Conservation (phyloP, 1,140 invertebrate genomes). For the Lamellibrachia luymesi region DNA sequence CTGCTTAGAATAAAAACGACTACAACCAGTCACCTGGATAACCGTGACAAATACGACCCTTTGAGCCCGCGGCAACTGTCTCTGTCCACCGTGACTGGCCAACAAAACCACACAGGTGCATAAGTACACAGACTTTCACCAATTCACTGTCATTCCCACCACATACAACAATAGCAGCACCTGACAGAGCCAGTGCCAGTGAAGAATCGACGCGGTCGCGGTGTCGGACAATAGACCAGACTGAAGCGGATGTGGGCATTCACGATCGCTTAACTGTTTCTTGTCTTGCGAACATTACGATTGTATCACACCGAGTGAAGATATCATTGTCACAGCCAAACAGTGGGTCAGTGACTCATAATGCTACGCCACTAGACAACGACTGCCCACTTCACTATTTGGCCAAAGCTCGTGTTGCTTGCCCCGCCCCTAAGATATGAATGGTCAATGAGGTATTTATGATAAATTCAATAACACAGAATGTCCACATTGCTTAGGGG, state of each 20-base stretch:
- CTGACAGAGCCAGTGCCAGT: background rate
- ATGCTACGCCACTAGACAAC: background rate
- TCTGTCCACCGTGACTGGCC: background rate
- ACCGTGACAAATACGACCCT: background rate
- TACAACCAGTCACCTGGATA: background rate
- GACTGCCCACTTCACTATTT: background rate
- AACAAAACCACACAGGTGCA: background rate
- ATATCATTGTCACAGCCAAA: background rate
- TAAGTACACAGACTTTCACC: background rate
- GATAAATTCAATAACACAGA: background rate
- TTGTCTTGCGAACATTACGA: slow-evolving; percentile 4
- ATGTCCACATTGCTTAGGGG: background rate
- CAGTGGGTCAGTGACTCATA: background rate
- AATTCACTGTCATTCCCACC: background rate
- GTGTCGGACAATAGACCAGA: background rate
- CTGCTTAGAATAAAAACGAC: background rate
- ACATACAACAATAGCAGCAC: background rate
- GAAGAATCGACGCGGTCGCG: background rate
- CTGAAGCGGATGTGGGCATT: background rate
- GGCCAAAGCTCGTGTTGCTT: background rate
- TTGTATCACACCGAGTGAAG: background rate
- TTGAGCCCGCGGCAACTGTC: background rate
- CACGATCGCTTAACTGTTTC: background rate
- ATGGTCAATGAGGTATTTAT: background rate
- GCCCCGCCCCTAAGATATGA: background rate